Evolutionary conservation across 2,888 invertebrate genomes (phyloP).

Genomic region (Amphipyra berbera): DNA sequence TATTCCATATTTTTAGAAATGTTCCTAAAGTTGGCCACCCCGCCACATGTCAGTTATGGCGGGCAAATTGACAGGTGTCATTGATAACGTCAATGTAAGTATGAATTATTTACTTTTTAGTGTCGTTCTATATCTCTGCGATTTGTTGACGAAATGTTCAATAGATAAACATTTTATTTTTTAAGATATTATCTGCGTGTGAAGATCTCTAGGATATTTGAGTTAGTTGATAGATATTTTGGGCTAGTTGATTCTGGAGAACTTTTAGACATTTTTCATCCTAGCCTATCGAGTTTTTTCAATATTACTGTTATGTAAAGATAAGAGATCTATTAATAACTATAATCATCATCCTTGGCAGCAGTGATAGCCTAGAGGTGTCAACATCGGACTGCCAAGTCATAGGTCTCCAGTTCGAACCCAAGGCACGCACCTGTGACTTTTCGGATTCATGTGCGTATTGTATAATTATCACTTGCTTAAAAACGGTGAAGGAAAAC

Average conservation of each 20-base stretch:
- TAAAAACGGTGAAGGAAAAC: too few relatives aligned
- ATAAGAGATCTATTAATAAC: too few relatives aligned
- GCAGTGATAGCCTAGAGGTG: too few relatives aligned
- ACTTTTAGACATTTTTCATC: not conserved
- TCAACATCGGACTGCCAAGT: too few relatives aligned
- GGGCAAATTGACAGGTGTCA: conserved; percentile 69
- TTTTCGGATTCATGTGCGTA: too few relatives aligned
- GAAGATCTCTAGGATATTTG: conserved; percentile 36
- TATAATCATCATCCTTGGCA: too few relatives aligned
- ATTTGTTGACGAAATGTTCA: conserved; percentile 56
- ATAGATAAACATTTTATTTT: conserved; percentile 49
- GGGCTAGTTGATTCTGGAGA: not conserved
- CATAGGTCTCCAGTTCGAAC: too few relatives aligned
- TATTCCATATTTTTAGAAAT: not conserved
- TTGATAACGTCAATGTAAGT: conserved; percentile 77
- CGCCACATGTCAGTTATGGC: conserved; percentile 46
- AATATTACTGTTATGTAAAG: too few relatives aligned
- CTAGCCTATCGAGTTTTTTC: too few relatives aligned
- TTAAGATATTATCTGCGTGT: conserved; percentile 50
- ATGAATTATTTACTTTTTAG: conserved; percentile 86
- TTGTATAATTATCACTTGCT: too few relatives aligned
- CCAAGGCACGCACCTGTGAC: too few relatives aligned
- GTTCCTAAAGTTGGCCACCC: conserved; percentile 27
- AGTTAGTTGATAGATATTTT: conserved; percentile 9
- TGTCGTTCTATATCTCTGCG: conserved; percentile 52